A percentile compares a stretch with the other conserved stretches of the same genome.
These are phyloP conservation scores for Saturnia japonica DNA, from an alignment of 2,888 invertebrate species.

Conservation along the genomic window DNA sequence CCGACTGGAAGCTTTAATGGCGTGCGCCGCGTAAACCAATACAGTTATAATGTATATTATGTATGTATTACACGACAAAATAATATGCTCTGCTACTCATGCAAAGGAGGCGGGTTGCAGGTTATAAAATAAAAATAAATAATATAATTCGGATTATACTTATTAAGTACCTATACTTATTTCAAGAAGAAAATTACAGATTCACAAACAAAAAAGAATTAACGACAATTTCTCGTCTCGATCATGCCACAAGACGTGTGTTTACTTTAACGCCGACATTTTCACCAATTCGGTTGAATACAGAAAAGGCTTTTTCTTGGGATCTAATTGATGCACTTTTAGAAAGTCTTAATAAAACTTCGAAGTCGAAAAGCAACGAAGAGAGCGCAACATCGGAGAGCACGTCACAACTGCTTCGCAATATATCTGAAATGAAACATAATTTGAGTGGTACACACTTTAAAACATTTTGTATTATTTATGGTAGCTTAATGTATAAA, in stretches of 20 bases:
- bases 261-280: not conserved
- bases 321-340: constrained; percentile 45
- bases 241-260: not conserved
- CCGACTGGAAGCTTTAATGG: no score
- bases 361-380: constrained; percentile 14
- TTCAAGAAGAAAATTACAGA: not conserved
- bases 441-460: constrained; percentile 57
- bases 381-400: constrained; percentile 28
- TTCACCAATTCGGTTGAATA: not conserved
- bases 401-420: constrained; percentile 36
- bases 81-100: no score
- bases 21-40: no score
- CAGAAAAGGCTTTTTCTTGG: constrained; percentile 31
- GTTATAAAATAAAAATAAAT: not conserved
- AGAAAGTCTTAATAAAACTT: constrained; percentile 41
- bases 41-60: no score
- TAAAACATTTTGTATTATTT: not conserved
- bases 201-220: not conserved
- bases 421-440: constrained; percentile 40
- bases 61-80: no score
- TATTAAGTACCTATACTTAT: not conserved
- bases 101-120: no score
- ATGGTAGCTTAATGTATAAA: not conserved
- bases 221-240: not conserved
- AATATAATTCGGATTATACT: not conserved